A percentile compares a stretch with the other conserved stretches of the same genome.
phyloP scores from a whole-genome alignment of 2,888 invertebrate genomes.

The Azorinus chamasolen region DNA sequence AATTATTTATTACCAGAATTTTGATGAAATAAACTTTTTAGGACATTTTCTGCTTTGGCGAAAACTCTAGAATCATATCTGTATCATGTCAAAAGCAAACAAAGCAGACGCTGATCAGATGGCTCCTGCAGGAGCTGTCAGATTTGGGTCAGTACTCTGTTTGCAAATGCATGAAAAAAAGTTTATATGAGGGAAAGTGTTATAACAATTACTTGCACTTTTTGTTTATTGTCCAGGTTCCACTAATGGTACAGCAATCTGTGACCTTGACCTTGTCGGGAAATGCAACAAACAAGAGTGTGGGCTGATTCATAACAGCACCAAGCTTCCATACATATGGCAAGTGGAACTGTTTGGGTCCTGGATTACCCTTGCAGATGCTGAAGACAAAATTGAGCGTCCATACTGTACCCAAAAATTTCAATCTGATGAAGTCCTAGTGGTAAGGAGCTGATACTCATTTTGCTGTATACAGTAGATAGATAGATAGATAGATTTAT shows the following conservation, averaged over 20 bases:
- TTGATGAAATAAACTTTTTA: too few relatives aligned
- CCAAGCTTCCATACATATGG: conserved; percentile 46
- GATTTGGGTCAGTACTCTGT: too few relatives aligned
- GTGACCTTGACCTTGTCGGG: conserved; percentile 13
- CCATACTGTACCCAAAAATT: conserved; percentile 4
- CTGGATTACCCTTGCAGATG: conserved; percentile 19
- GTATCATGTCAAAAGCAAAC: too few relatives aligned
- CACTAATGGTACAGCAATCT: conserved; percentile 5
- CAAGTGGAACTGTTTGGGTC: conserved; percentile 35
- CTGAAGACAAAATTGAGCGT: conserved; percentile 17
- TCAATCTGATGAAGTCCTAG: background rate
- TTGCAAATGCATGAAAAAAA: too few relatives aligned
- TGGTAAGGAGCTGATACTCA: background rate
- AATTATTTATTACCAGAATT: too few relatives aligned
- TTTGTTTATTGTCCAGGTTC: background rate
- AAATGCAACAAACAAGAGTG: conserved; percentile 18
- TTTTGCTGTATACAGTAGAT: background rate
- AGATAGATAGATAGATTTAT: too few relatives aligned
- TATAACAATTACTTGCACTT: too few relatives aligned
- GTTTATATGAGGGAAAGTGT: too few relatives aligned
- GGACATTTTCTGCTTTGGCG: too few relatives aligned
- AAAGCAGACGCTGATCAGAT: too few relatives aligned
- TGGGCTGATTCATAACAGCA: background rate
- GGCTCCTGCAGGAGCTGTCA: too few relatives aligned
- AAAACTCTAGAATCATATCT: too few relatives aligned